phyloP scores from a whole-genome alignment of 2,797 vertebrate genomes.

The Scleropages formosus region DNA sequence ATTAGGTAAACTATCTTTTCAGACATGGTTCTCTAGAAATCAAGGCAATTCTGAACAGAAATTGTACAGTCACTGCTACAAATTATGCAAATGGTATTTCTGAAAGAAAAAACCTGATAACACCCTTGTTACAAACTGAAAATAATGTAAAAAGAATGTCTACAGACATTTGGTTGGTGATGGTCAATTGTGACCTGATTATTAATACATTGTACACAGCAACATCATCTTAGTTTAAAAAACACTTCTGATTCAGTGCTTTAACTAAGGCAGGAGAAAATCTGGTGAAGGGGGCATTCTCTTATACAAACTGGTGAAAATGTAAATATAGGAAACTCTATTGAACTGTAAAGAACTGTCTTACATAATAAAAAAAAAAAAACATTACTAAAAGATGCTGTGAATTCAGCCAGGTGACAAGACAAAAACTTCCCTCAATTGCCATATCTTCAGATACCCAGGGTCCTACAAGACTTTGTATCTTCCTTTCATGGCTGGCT shows the following conservation, averaged over 20 bases:
- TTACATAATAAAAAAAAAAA: constrained; percentile 47
- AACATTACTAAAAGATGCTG: constrained; percentile 56
- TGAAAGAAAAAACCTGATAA: background rate
- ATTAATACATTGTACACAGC: constrained; percentile 3
- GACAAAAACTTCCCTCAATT: constrained; percentile 28
- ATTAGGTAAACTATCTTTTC: constrained; percentile 6
- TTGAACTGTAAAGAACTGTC: constrained; percentile 6
- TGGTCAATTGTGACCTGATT: background rate
- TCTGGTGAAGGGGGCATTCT: background rate
- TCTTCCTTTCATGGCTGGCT: constrained; percentile 97
- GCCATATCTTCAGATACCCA: background rate
- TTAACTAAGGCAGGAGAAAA: constrained; percentile 16
- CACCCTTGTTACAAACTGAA: background rate
- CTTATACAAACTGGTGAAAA: background rate
- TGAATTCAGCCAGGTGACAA: constrained; percentile 39
- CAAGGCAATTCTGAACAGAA: background rate
- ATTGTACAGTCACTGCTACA: constrained; percentile 1
- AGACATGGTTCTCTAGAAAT: constrained; percentile 11
- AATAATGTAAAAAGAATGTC: background rate
- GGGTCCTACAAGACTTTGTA: constrained; percentile 91
- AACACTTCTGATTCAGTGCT: constrained; percentile 1
- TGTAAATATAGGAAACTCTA: constrained; percentile 23
- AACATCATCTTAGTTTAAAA: constrained; percentile 7
- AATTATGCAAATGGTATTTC: constrained; percentile 8
- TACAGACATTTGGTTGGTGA: background rate